These are phyloP conservation scores for Acleris laterana DNA, from an alignment of 2,888 invertebrate species.

Conservation along the genomic window DNA sequence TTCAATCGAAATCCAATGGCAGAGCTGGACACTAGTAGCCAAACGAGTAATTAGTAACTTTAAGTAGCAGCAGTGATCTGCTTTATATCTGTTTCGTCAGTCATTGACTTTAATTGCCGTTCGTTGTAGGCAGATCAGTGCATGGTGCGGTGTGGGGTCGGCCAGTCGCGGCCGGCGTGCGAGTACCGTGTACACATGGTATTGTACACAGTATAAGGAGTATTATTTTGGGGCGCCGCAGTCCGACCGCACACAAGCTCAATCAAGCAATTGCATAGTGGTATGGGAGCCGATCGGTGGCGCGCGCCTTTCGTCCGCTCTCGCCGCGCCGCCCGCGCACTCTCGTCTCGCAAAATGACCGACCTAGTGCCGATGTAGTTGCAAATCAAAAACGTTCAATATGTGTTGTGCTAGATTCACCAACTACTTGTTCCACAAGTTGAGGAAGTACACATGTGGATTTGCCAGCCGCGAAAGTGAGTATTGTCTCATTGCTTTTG, in stretches of 20 bases:
- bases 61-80: conserved; percentile 63
- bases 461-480: conserved; percentile 78
- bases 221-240: conserved; percentile 60
- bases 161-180: conserved; percentile 48
- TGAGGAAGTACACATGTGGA: conserved; percentile 81
- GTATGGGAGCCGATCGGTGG: conserved; percentile 68
- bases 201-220: conserved; percentile 50
- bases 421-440: conserved; percentile 77
- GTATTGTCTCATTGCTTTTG: conserved; percentile 48
- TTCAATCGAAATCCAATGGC: conserved; percentile 34
- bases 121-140: conserved; percentile 72
- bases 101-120: conserved; percentile 76
- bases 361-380: conserved; percentile 44
- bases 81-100: conserved; percentile 68
- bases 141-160: conserved; percentile 60
- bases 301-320: conserved; percentile 42
- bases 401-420: conserved; percentile 78
- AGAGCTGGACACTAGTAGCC: conserved; percentile 49
- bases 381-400: conserved; percentile 54
- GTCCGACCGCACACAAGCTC: conserved; percentile 48
- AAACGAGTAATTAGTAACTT: conserved; percentile 60
- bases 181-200: conserved; percentile 40
- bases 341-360: conserved; percentile 64
- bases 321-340: conserved; percentile 46
- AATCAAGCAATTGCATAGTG: conserved; percentile 65